Base-by-base conservation (phyloP, 2,113 vertebrate species). In the Ceyx melanurus region DNA sequence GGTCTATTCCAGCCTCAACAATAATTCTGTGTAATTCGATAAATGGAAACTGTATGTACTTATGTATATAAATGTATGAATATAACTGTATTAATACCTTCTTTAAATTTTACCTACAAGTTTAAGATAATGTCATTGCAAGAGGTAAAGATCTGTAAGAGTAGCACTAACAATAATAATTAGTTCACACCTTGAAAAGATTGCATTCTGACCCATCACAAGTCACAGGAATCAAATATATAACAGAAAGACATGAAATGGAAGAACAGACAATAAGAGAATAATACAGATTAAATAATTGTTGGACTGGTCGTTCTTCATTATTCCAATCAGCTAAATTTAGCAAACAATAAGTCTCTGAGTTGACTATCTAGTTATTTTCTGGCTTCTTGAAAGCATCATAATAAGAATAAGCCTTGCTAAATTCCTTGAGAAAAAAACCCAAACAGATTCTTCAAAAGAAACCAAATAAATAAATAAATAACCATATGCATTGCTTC, bases 311-410 rank as follows among this genome's bases (percentile, higher is more conserved):
- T 33, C 14, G 3, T 61, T 86, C 26, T 77, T 73, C 29, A 33
- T 62, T 70, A 20, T 13, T 78, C 28, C 3, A 58, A 15, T 62
- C 28, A 64, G 43, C 33, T 33, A 75, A 37, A 71, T 61, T 67
- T 50, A 25, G 19, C 7, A 53, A 82, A 46, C 12, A 68, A 42
- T 16, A 15, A 76, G 9, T 64, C 1, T 81, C 9, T 0, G 0
- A 31, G 29, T 58, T 62, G 37, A 29, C 43, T 85, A 26, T 33
- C 25, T n/a, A 60, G 57, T 51, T 78, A 22, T 11, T 8, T 51
- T 9, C 15, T 82, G 21, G 5, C 16, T 78, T 16, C 14, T 81
- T 85, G 29, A 60, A 88, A 64, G 6, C 10, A 46, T 54, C 10
- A 26, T 54, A 73, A 10, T 31, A 68, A 79, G 31, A 57, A 84